These are phyloP conservation scores for Protodeltote pygarga DNA, from an alignment of 2,888 invertebrate species.

Conservation along the genomic window DNA sequence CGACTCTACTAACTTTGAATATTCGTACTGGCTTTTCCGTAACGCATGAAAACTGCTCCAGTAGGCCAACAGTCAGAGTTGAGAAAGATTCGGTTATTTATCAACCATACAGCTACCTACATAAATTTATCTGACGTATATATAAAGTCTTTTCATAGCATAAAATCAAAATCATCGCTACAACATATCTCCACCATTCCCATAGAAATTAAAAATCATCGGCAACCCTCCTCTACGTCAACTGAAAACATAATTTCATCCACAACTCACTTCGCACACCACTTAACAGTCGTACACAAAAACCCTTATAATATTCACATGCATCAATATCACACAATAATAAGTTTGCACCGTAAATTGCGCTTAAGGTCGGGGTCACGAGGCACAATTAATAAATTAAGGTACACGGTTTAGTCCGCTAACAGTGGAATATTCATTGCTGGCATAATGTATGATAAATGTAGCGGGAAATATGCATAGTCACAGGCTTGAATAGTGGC, in stretches of 20 bases:
- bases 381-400: conserved; percentile 81
- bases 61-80: no score
- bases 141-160: no score
- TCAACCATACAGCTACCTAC: no score
- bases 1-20: no score
- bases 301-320: conserved; percentile 43
- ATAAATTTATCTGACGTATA: no score
- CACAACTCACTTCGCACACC: conserved; percentile 11
- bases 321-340: conserved; percentile 55
- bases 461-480: conserved; percentile 76
- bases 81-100: no score
- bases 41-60: no score
- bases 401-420: conserved; percentile 61
- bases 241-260: conserved; percentile 35
- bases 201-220: no score
- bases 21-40: no score
- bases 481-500: conserved; percentile 63
- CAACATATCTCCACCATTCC: no score
- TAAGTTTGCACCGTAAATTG: conserved; percentile 70
- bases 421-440: conserved; percentile 83
- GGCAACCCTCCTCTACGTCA: conserved; percentile 1
- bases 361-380: conserved; percentile 60
- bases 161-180: no score
- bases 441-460: conserved; percentile 78
- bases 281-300: conserved; percentile 46